Percentiles rank a stretch among this genome's conserved stretches.
These are phyloP conservation scores for Anthrax anthrax DNA, from an alignment of 2,888 invertebrate genomes.

Conservation along the genomic window DNA sequence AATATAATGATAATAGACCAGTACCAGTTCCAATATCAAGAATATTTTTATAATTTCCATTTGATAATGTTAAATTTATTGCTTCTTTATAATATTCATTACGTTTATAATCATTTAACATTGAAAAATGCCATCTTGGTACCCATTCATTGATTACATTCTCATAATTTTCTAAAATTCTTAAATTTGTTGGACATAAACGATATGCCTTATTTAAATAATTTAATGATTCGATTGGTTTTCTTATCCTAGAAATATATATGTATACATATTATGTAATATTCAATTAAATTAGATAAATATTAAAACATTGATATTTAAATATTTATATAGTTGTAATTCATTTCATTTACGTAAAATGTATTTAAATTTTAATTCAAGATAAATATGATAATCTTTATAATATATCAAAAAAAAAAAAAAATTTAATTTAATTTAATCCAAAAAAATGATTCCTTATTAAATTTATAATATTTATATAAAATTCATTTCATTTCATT, in stretches of 20 bases:
- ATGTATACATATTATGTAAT: neutral
- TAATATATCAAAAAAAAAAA: too few relatives aligned
- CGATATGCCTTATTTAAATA: slow-evolving; percentile 10
- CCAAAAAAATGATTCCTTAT: too few relatives aligned
- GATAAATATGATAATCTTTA: too few relatives aligned
- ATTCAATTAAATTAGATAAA: neutral
- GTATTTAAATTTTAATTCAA: too few relatives aligned
- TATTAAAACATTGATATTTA: too few relatives aligned
- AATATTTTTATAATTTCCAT: slow-evolving; percentile 39
- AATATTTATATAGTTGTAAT: too few relatives aligned
- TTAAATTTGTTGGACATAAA: slow-evolving; percentile 8
- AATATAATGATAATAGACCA: slow-evolving; percentile 57
- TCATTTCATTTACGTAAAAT: too few relatives aligned
- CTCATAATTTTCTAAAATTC: slow-evolving; percentile 8
- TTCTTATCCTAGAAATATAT: slow-evolving; percentile 10
- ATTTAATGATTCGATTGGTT: slow-evolving; percentile 12
- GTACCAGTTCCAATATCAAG: slow-evolving; percentile 68
- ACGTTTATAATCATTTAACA: slow-evolving; percentile 60
- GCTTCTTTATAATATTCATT: slow-evolving; percentile 53
- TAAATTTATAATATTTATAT: too few relatives aligned
- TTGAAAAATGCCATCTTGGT: slow-evolving; percentile 69
- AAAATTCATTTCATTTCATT: too few relatives aligned
- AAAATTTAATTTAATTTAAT: too few relatives aligned
- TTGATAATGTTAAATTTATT: slow-evolving; percentile 39
- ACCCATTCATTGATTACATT: slow-evolving; percentile 52